Evolutionary conservation across 2,888 invertebrate genomes (phyloP), one percentile per base, ranked within the genome.

Genomic region (Chrysolina haemoptera): DNA sequence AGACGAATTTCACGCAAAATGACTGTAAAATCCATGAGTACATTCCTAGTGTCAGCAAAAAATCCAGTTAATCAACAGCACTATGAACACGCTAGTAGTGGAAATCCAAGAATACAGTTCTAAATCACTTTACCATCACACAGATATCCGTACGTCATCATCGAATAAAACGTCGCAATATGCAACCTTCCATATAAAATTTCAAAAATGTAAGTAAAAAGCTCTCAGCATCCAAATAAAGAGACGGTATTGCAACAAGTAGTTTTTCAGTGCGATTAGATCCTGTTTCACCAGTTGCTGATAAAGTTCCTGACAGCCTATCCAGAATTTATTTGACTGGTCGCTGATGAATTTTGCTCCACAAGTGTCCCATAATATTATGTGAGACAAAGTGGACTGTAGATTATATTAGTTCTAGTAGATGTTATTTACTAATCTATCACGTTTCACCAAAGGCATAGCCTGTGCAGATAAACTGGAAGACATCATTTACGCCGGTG

Each of bases 191-290:
- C 50, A 68, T 68, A 68, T 68, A 69, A 59, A 48, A 68, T 68
- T 43, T 62, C 68, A 69, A 59, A 48, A 35, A 14, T 16, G 59
- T n/a, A 6, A 35, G 55, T 55, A 22, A 55, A 55, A 55, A 55
- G 55, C 59, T 59, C 40, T 62, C 70, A 62, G 72, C 59, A 16
- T 53, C 46, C 53, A 65, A 71, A 66, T 68, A 71, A 53, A 68
- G 20, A 53, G 20, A 12, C 5, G 10, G 11, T 53, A 53, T 53
- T 53, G 20, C 20, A 6, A 43, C 43, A 14, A 11, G 43, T 14
- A 12, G 14, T 43, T 43, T 43, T 9, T 43, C 14, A 14, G 43
- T 43, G 43, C 9, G 43, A 43, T 43, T 43, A 43, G 14, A 5
- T 11, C 14, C 43, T 35, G 35, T 35, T 35, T 35, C 35, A 35